phyloP scores from a whole-genome alignment of 1,140 invertebrate genomes.

The Polypedilum pembai region DNA sequence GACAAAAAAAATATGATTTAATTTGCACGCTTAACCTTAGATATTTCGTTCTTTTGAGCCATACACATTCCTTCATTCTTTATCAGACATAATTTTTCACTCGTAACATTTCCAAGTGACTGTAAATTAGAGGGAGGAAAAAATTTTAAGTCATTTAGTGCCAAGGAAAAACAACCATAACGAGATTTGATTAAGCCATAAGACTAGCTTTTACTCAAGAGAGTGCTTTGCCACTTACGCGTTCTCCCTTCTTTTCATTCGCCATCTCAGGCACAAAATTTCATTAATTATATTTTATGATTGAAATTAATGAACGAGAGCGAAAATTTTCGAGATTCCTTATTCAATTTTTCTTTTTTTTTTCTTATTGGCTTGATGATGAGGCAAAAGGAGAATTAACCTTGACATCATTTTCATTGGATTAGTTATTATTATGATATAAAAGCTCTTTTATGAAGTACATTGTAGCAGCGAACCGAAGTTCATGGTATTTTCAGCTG shows the following conservation, averaged over 20 bases:
- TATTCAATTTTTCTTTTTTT: background rate
- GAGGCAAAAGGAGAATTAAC: background rate
- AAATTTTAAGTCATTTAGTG: background rate
- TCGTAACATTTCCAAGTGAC: background rate
- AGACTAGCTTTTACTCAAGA: background rate
- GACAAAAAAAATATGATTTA: no score
- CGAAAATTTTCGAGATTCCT: slow-evolving; percentile 12
- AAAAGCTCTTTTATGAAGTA: background rate
- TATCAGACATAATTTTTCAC: slow-evolving; percentile 17
- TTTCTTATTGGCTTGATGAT: background rate
- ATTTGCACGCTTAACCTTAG: no score
- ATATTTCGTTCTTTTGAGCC: no score
- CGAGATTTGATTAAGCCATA: slow-evolving; percentile 17
- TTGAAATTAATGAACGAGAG: slow-evolving; percentile 5
- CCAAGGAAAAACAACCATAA: background rate
- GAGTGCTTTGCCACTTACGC: background rate
- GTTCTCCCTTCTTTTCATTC: background rate
- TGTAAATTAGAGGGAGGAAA: background rate
- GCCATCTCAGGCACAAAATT: background rate
- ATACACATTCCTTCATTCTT: background rate
- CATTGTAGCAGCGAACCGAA: background rate
- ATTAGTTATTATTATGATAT: background rate
- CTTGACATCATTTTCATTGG: slow-evolving; percentile 4
- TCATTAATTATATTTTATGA: slow-evolving; percentile 15
- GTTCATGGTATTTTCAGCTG: background rate